Base-by-base conservation (phyloP, 2,113 vertebrate genomes). In the Pontoporia blainvillei region DNA sequence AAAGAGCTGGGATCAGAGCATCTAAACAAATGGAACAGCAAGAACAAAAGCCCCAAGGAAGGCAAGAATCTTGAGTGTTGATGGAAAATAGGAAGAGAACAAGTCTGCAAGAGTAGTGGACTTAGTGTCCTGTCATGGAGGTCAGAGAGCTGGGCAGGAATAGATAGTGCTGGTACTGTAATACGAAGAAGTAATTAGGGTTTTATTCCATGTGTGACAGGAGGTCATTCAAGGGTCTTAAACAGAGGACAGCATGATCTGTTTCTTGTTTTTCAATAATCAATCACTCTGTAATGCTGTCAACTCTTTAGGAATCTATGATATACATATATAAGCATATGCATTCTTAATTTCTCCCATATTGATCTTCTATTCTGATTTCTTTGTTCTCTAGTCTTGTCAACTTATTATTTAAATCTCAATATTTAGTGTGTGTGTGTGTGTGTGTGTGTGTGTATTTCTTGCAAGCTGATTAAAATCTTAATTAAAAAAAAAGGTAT, bases 121-220 rank as follows among this genome's bases (percentile, higher is more conserved):
- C 1, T 75, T 44, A 14, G 25, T 17, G 15, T 66, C 59, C 23
- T 59, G 46, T 18, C 1, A 46, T 12, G 23, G 8, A 44, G 12
- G 49, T 27, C 25, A 36, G 9, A 27, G 8, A 85, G 3, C 52
- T 6, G 6, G 7, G 27, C 62, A 59, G 46, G n/a, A n/a, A 29
- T 18, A n/a, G 12, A 10, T 29, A 8, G 3, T 7, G 25, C n/a
- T 11, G 2, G 4, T 11, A 14, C 20, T 6, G 5, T 21, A 46
- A 31, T 34, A 61, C 14, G 8, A 49, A 31, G 57, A 71, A 49
- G 25, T 52, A 23, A 59, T 82, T 36, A 39, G 36, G 39, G 69
- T 21, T 59, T 69, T 27, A 64, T 39, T 64, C 23, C 69, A 49
- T 52, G 2, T 34, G 1, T 41, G 34, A 84, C 14, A 27, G 57